These are phyloP conservation scores for Dicycla oo DNA, from an alignment of 2,888 invertebrate genomes.

Conservation along the genomic window DNA sequence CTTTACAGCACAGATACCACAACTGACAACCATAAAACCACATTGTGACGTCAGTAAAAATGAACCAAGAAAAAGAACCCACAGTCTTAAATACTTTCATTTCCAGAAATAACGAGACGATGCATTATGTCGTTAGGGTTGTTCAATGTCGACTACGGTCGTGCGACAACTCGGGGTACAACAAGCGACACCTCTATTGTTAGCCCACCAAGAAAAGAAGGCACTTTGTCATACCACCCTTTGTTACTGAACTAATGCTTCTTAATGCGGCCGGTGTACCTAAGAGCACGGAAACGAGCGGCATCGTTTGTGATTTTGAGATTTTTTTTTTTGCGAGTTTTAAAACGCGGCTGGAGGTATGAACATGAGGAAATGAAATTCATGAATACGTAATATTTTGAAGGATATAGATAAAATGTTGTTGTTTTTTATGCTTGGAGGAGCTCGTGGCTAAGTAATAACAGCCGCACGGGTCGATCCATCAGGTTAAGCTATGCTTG, in stretches of 20 bases:
- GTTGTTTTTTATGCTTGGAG: not conserved
- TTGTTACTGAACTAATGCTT: conserved; percentile 84
- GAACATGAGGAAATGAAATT: conserved; percentile 46
- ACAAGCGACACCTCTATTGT: conserved; percentile 77
- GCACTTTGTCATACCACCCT: conserved; percentile 84
- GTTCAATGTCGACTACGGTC: conserved; percentile 73
- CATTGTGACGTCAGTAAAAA: conserved; percentile 25
- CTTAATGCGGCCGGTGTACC: conserved; percentile 78
- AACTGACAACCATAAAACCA: conserved; percentile 36
- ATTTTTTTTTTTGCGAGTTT: conserved; percentile 57
- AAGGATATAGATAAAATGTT: conserved; percentile 21
- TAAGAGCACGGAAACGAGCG: conserved; percentile 77
- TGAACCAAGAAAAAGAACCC: conserved; percentile 27
- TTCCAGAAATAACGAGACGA: conserved; percentile 75
- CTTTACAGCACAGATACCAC: conserved; percentile 18
- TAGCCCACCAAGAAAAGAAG: conserved; percentile 73
- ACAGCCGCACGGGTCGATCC: no score
- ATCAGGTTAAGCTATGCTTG: no score
- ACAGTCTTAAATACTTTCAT: conserved; percentile 60
- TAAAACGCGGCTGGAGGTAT: conserved; percentile 33
- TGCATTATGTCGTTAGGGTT: conserved; percentile 84
- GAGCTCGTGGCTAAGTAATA: not conserved
- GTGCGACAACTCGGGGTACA: conserved; percentile 68
- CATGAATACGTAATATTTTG: conserved; percentile 45
- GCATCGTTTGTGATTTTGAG: conserved; percentile 74